phyloP scores from a whole-genome alignment of 2,113 vertebrate genomes.

The Dolichotis patagonum region DNA sequence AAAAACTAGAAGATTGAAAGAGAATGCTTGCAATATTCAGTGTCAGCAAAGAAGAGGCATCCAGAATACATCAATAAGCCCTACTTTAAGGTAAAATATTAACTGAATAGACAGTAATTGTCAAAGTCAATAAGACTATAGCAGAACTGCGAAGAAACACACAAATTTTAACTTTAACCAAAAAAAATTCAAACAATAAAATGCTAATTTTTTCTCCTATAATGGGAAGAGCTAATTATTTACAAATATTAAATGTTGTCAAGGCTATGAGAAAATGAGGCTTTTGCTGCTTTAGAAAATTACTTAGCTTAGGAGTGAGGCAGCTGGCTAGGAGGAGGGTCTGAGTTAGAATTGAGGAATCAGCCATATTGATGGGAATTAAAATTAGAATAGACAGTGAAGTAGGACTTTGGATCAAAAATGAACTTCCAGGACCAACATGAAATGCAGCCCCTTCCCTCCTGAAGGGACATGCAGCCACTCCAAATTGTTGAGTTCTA shows the following conservation, averaged over 20 bases:
- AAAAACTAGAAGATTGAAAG: background rate
- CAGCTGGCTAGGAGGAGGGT: background rate
- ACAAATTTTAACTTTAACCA: background rate
- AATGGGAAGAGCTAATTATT: background rate
- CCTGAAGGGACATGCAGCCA: background rate
- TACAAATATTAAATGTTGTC: background rate
- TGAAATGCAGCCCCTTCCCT: background rate
- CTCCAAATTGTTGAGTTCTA: background rate
- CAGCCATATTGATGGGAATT: background rate
- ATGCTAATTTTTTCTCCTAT: background rate
- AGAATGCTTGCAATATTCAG: background rate
- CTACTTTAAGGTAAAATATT: background rate
- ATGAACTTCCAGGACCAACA: background rate
- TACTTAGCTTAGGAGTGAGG: background rate
- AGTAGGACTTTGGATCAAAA: background rate
- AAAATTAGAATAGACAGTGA: background rate
- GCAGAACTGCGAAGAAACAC: background rate
- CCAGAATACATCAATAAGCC: background rate
- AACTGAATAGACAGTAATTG: background rate
- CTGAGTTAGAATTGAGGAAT: background rate
- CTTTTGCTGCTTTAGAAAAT: background rate
- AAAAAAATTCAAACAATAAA: background rate
- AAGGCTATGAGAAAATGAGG: background rate
- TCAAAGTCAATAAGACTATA: background rate
- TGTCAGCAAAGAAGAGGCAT: background rate